Percentiles rank a stretch among this genome's conserved stretches.
Conservation (phyloP, 2,797 vertebrate species). For the Neosilurus hyrtlii region DNA sequence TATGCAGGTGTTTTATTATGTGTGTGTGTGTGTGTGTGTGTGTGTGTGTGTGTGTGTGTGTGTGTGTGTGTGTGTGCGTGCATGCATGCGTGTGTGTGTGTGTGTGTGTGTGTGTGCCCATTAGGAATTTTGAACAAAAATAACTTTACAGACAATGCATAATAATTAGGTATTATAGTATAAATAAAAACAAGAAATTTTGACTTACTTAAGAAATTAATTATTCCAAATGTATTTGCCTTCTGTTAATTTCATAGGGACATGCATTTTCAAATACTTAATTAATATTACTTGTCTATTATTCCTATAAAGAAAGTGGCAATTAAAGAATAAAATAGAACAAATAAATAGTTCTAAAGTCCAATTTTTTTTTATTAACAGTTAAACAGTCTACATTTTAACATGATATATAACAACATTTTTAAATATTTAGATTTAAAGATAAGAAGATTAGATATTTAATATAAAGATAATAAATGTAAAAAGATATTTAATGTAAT, state of each 20-base stretch:
- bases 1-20: slow-evolving; percentile 41
- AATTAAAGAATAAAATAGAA: background rate
- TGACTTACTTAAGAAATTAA: background rate
- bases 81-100: background rate
- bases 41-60: slow-evolving; percentile 7
- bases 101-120: background rate
- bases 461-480: background rate
- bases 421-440: too few relatives aligned
- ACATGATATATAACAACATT: too few relatives aligned
- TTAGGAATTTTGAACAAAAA: background rate
- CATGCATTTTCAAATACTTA: background rate
- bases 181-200: background rate
- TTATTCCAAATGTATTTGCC: background rate
- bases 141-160: background rate
- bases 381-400: too few relatives aligned
- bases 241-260: background rate
- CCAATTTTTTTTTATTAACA: too few relatives aligned
- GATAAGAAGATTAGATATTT: too few relatives aligned
- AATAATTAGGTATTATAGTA: slow-evolving; percentile 17
- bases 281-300: background rate
- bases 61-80: slow-evolving; percentile 9
- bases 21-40: slow-evolving; percentile 3
- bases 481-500: background rate
- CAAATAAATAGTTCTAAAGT: background rate
- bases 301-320: background rate